Base-by-base conservation (phyloP, 2,888 invertebrate species). In the Nomada ruficornis region DNA sequence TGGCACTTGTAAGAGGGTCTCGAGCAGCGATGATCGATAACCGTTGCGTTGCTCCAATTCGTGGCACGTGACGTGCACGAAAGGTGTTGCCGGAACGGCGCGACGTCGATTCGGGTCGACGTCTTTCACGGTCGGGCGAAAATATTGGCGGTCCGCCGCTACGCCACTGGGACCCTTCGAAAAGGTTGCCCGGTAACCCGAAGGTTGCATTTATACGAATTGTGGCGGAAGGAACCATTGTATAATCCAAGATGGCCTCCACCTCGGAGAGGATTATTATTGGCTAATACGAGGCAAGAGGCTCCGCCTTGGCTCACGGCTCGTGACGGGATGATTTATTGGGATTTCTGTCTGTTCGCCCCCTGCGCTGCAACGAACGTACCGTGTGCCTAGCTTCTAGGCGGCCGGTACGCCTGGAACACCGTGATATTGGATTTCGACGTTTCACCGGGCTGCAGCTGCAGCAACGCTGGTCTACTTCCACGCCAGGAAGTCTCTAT, bases 311-410 rank as follows among this genome's bases (percentile, higher is more conserved):
- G 94, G 94, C 94, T 94, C 93, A 93, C 94, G 94, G 94, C 94
- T 94, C 94, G 94, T 95, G 95, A 95, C 95, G 94, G 94, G 94
- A 95, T 95, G 95, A 95, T 95, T 94, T 94, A 95, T 95, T 93
- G 94, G 94, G 94, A 94, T 94, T 94, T 94, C 94, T 94, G 94
- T 94, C 93, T 93, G 92, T 92, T 93, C 93, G 93, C 93, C 93
- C 93, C 93, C 91, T 93, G 91, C 93, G 91, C 88, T 90, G 91
- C 91, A 91, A 90, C 89, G 91, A 92, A 90, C 92, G 89, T 90
- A 87, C 89, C 91, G 90, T 92, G 89, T 91, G 86, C 88, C 87
- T 88, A 88, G 86, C 87, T 82, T 74, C 87, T 87, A 87, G 87
- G 77, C 79, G 81, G 84, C 78, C 77, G 86, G 88, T 85, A 75